Evolutionary conservation across 2,797 vertebrate species (phyloP).

Genomic region (Sitta carolinensis): DNA sequence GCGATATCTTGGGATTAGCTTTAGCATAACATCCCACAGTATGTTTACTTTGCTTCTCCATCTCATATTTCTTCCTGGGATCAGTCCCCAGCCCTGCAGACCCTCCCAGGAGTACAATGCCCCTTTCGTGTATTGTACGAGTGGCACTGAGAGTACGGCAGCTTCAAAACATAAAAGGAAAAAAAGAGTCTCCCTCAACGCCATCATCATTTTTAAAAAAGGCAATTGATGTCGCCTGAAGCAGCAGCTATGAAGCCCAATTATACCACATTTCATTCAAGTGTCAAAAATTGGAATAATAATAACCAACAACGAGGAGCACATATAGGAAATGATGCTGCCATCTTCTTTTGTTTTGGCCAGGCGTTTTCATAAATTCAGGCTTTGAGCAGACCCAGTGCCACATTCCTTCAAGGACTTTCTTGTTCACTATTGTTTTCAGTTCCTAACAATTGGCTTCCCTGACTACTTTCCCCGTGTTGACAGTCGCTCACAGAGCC

Average conservation of each 20-base stretch:
- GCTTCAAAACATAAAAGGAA: slow-evolving; percentile 69
- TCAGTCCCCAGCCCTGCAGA: slow-evolving; percentile 38
- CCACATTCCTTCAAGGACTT: slow-evolving; percentile 71
- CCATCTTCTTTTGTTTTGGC: slow-evolving; percentile 71
- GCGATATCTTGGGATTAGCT: slow-evolving; percentile 24
- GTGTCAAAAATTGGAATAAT: slow-evolving; percentile 76
- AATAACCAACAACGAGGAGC: slow-evolving; percentile 53
- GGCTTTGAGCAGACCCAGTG: slow-evolving; percentile 52
- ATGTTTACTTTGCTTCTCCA: slow-evolving; percentile 27
- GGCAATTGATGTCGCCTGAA: slow-evolving; percentile 71
- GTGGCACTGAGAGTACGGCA: slow-evolving; percentile 43
- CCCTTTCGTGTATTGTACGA: slow-evolving; percentile 40
- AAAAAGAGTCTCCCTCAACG: slow-evolving; percentile 66
- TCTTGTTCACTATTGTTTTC: slow-evolving; percentile 63
- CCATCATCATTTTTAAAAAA: slow-evolving; percentile 75
- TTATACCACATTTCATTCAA: slow-evolving; percentile 75
- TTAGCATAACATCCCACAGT: slow-evolving; percentile 9
- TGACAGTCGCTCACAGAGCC: slow-evolving; percentile 67
- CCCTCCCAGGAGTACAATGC: slow-evolving; percentile 57
- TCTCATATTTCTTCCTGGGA: slow-evolving; percentile 53
- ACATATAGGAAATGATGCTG: slow-evolving; percentile 44
- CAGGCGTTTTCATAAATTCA: slow-evolving; percentile 66
- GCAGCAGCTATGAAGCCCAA: slow-evolving; percentile 67
- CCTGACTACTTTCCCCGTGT: slow-evolving; percentile 52
- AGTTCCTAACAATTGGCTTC: slow-evolving; percentile 66